These are phyloP conservation scores for Salticus scenicus DNA, from an alignment of 2,888 invertebrate genomes.

Conservation along the genomic window DNA sequence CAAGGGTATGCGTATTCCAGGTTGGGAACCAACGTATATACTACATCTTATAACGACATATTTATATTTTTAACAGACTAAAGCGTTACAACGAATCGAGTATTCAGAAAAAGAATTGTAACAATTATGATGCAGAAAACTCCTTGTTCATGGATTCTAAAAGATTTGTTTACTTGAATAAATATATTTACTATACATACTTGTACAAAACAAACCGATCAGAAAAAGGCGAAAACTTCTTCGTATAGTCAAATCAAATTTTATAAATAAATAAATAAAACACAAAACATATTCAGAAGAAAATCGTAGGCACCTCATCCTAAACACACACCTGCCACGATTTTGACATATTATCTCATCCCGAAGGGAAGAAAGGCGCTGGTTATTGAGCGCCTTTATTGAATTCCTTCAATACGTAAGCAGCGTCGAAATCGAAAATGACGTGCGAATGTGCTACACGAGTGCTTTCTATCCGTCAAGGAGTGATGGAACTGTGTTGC, in stretches of 20 bases:
- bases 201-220: no score
- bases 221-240: neutral
- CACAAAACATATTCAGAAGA: neutral
- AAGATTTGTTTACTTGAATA: no score
- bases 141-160: no score
- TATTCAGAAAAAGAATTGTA: no score
- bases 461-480: constrained; percentile 5
- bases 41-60: no score
- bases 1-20: no score
- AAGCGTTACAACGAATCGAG: no score
- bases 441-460: constrained; percentile 12
- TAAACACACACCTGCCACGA: neutral
- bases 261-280: no score
- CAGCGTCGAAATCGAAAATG: neutral
- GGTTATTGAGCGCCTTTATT: constrained; percentile 5
- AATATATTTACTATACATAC: no score
- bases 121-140: no score
- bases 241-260: neutral
- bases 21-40: no score
- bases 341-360: constrained; percentile 11
- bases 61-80: no score
- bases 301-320: neutral
- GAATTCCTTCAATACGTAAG: constrained; percentile 12
- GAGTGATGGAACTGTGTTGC: neutral
- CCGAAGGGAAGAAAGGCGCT: neutral